phyloP scores from a whole-genome alignment of 1,140 invertebrate species.

The Drosophila tsacasi region DNA sequence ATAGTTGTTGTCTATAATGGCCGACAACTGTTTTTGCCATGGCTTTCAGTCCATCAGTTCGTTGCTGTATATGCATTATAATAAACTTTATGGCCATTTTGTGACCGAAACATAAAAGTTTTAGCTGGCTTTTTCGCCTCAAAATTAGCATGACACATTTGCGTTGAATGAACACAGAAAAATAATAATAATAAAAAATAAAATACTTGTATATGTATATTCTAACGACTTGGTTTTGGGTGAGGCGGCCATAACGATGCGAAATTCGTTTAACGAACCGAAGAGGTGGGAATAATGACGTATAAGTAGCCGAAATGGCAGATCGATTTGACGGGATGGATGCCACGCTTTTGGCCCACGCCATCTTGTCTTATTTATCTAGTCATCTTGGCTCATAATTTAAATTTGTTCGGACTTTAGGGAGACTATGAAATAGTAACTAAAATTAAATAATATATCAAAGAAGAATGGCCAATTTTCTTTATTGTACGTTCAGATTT shows the following conservation, averaged over 20 bases:
- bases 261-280: conserved; percentile 25
- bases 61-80: conserved; percentile 49
- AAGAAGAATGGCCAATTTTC: not conserved
- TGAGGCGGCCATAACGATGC: conserved; percentile 28
- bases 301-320: conserved; percentile 30
- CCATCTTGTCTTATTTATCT: conserved; percentile 8
- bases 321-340: conserved; percentile 28
- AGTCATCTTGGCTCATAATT: conserved; percentile 10
- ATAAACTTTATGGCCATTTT: conserved; percentile 80
- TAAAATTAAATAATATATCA: not conserved
- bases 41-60: conserved; percentile 8
- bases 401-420: not conserved
- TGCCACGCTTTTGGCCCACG: conserved; percentile 40
- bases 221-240: conserved; percentile 33
- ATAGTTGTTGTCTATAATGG: conserved; percentile 46
- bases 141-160: conserved; percentile 53
- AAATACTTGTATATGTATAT: conserved; percentile 28
- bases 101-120: conserved; percentile 64
- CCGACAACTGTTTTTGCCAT: conserved; percentile 53
- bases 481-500: not conserved
- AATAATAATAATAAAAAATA: conserved; percentile 21
- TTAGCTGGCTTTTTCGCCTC: conserved; percentile 25
- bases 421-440: not conserved
- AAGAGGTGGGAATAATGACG: conserved; percentile 23
- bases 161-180: conserved; percentile 24